These are phyloP conservation scores for Zaprionus taronus DNA, from an alignment of 1,140 invertebrate species.

Conservation along the genomic window DNA sequence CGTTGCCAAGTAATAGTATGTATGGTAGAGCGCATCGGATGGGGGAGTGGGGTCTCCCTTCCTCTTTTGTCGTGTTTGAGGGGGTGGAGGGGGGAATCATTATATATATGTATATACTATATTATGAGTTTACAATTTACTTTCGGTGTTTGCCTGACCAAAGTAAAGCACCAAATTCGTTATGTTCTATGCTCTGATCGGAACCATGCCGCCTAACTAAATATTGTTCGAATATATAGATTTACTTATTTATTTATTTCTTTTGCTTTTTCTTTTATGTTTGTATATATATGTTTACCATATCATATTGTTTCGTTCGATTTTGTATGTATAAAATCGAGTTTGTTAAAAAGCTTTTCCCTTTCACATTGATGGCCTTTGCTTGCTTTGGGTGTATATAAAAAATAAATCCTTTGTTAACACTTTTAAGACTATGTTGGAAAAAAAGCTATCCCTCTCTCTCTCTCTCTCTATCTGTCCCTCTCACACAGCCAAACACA, in stretches of 20 bases:
- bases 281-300: conserved; percentile 8
- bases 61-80: neutral
- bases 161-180: conserved; percentile 54
- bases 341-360: conserved; percentile 44
- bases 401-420: conserved; percentile 64
- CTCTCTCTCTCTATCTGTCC: neutral
- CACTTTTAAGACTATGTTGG: conserved; percentile 44
- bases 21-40: conserved; percentile 1
- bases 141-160: conserved; percentile 21
- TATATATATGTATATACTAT: conserved; percentile 7
- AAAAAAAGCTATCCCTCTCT: conserved; percentile 23
- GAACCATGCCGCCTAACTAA: conserved; percentile 33
- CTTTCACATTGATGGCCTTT: conserved; percentile 35
- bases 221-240: conserved; percentile 17
- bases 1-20: neutral
- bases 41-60: neutral
- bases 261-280: conserved; percentile 10
- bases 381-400: conserved; percentile 50
- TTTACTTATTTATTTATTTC: neutral
- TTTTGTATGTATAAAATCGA: conserved; percentile 34
- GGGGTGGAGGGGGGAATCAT: neutral
- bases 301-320: conserved; percentile 1
- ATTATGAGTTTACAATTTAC: conserved; percentile 11
- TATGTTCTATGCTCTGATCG: conserved; percentile 23
- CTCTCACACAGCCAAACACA: conserved; percentile 3